Base-by-base conservation (phyloP, 2,888 invertebrate species). In the Hydrotaea cyrtoneurina region DNA sequence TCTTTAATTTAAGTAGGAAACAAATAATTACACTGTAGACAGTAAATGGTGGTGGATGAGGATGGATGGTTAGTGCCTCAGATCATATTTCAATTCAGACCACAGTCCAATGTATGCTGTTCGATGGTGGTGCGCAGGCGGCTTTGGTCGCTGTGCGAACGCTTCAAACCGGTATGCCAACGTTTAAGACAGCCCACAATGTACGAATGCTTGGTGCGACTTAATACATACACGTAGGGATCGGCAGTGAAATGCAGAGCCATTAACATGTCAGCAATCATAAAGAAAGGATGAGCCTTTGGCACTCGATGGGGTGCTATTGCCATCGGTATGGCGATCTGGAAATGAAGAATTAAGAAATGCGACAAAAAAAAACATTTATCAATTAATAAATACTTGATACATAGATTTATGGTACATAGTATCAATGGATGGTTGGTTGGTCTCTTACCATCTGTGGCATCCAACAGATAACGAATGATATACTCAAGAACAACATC, bases 381-480 rank as follows among this genome's bases (percentile, higher is more conserved):
- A 11, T 11, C 11, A 77, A 76, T 79, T 53, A 53, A 55, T 2
- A 39, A 39, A 39, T 10, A 39, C 39, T 39, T 59, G 8, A 19
- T 13, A 4, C 31, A 87, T 31, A 7, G 31, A 31, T 31, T 31
- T 31, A 31, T 31, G 31, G 31, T n/a, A n/a, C n/a, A n/a, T n/a
- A n/a, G n/a, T n/a, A n/a, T n/a, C 31, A 2, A 31, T 31, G 31
- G 31, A 31, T 31, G 31, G n/a, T n/a, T n/a, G n/a, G n/a, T n/a
- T n/a, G n/a, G n/a, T 31, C 31, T 31, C 31, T 31, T 90, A 97
- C 97, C 96, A 97, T 95, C 92, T 97, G 97, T 26, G 97, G 97
- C 93, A 96, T 94, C 97, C 97, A 97, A 92, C 97, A 97, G 59
- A 96, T 93, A 89, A 97, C 95, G 91, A 97, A 97, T 36, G 96